Percentiles rank a stretch among this genome's conserved stretches.
Evolutionary conservation across 2,888 invertebrate genomes (phyloP).

Genomic region (Seira ritae): DNA sequence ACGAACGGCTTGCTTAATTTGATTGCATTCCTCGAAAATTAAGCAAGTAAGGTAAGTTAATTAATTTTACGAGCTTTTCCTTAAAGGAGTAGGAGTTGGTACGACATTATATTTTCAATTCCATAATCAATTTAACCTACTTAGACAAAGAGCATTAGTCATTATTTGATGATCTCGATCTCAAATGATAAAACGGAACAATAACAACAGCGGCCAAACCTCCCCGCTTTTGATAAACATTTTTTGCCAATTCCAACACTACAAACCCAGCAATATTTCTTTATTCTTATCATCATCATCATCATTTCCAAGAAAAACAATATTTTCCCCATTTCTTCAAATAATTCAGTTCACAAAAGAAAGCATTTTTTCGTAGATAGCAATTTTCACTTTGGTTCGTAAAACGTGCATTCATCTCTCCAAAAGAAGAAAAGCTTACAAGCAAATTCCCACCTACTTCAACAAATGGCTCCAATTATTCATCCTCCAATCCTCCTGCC

Average conservation of each 20-base stretch:
- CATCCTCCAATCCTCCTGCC: conserved; percentile 40
- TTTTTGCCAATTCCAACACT: not conserved
- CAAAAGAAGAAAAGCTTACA: not conserved
- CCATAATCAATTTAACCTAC: too few relatives aligned
- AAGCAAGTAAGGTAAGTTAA: too few relatives aligned
- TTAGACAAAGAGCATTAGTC: too few relatives aligned
- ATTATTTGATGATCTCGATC: too few relatives aligned
- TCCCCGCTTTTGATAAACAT: not conserved
- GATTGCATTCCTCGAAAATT: too few relatives aligned
- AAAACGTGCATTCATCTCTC: not conserved
- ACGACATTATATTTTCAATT: too few relatives aligned
- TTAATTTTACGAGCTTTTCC: too few relatives aligned
- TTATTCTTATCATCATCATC: not conserved
- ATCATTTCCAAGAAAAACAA: not conserved
- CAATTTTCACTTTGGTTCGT: not conserved
- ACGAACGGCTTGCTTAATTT: too few relatives aligned
- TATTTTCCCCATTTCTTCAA: not conserved
- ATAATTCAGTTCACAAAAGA: not conserved
- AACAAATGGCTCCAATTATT: conserved; percentile 56
- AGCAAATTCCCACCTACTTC: not conserved
- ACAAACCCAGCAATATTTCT: not conserved
- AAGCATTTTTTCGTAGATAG: not conserved
- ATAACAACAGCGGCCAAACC: not conserved
- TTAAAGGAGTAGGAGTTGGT: too few relatives aligned
- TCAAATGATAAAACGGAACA: too few relatives aligned